Evolutionary conservation across 2,113 vertebrate genomes (phyloP).

Genomic region (Struthidea cinerea): DNA sequence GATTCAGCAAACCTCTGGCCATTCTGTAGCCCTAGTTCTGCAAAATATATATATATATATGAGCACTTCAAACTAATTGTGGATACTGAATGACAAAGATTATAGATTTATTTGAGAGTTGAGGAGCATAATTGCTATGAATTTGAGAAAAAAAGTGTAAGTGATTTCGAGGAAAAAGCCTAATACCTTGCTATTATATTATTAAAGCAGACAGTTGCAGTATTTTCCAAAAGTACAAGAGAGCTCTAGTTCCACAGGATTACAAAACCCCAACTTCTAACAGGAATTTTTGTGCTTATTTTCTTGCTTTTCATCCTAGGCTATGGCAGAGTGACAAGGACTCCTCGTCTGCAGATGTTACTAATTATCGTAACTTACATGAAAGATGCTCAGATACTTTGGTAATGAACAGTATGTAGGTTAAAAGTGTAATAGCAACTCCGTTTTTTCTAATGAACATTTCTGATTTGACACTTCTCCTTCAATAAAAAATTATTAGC

Average conservation of each 20-base stretch:
- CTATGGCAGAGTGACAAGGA: neutral
- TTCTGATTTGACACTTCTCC: neutral
- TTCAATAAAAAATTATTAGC: neutral
- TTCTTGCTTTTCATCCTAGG: neutral
- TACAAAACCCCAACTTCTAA: neutral
- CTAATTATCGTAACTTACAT: neutral
- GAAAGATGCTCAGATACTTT: neutral
- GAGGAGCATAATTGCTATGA: neutral
- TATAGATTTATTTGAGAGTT: neutral
- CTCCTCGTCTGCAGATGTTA: neutral
- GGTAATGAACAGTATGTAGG: neutral
- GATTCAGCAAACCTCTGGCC: neutral
- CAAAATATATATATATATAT: neutral
- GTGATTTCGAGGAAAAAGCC: neutral
- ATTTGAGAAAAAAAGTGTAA: neutral
- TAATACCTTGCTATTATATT: neutral
- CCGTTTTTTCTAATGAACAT: neutral
- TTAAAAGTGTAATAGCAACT: neutral
- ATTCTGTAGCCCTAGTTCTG: neutral
- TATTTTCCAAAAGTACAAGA: neutral
- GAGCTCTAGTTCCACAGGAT: neutral
- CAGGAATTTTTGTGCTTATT: neutral
- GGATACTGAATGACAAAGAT: neutral
- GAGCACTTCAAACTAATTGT: neutral
- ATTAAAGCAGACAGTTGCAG: neutral